These are phyloP conservation scores for Netta rufina DNA, from an alignment of 2,797 vertebrate species.

Conservation along the genomic window DNA sequence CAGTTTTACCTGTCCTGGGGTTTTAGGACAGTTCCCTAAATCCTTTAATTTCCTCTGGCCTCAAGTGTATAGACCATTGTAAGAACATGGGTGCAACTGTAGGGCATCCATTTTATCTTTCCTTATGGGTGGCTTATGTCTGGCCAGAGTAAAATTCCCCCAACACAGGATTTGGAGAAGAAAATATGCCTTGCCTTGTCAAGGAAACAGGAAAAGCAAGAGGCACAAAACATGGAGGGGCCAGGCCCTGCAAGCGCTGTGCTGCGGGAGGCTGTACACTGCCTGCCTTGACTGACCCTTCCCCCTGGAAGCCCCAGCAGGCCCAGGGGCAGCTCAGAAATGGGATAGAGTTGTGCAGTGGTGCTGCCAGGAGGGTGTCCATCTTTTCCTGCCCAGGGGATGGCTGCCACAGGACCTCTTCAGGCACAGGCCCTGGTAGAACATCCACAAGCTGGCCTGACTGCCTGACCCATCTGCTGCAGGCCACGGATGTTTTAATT, in stretches of 20 bases:
- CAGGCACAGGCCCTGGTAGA: not conserved
- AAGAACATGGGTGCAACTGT: not conserved
- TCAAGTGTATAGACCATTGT: not conserved
- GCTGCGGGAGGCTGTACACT: not conserved
- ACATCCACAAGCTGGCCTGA: not conserved
- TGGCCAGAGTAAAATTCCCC: not conserved
- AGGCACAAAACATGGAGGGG: not conserved
- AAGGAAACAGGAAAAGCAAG: not conserved
- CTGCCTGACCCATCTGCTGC: not conserved
- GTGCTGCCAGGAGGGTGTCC: not conserved
- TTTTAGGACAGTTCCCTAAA: not conserved
- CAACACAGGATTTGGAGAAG: not conserved
- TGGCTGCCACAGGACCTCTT: fast-evolving
- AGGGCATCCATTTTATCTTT: not conserved
- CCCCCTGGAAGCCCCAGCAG: not conserved
- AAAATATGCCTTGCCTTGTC: not conserved
- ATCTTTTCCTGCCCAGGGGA: not conserved
- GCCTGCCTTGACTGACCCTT: not conserved
- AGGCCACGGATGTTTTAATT: not conserved
- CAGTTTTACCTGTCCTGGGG: not conserved
- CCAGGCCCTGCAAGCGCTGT: fast-evolving
- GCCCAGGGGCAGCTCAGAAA: not conserved
- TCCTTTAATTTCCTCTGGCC: not conserved
- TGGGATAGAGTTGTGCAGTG: fast-evolving
- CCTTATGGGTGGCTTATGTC: not conserved